These are phyloP conservation scores for Dasyornis broadbenti DNA, from an alignment of 2,113 vertebrate genomes.

Conservation along the genomic window DNA sequence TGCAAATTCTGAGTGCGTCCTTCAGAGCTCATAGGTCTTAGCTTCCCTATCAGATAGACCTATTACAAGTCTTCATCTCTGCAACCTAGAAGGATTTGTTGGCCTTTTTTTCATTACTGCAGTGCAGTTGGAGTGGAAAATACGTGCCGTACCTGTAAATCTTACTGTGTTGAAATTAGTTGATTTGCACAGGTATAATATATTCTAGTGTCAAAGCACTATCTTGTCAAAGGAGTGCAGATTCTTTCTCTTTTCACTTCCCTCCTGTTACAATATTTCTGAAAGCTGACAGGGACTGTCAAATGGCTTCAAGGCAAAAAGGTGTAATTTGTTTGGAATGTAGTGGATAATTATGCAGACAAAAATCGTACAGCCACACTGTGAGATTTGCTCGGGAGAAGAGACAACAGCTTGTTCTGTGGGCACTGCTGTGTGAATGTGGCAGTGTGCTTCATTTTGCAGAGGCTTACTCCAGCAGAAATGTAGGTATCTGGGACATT, in stretches of 20 bases:
- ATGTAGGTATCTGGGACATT: background rate
- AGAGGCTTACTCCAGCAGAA: background rate
- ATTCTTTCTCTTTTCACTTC: background rate
- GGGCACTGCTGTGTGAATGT: background rate
- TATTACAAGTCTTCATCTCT: background rate
- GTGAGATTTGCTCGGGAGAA: background rate
- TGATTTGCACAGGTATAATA: background rate
- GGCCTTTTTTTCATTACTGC: background rate
- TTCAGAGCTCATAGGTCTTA: background rate
- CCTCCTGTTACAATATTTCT: conserved; percentile 4
- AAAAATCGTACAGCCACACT: background rate
- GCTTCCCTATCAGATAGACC: background rate
- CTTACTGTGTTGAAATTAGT: background rate
- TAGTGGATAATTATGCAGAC: background rate
- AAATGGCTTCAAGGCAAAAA: background rate
- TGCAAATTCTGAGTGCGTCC: background rate
- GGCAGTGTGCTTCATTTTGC: background rate
- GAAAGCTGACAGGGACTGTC: conserved; percentile 5
- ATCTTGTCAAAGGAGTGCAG: background rate
- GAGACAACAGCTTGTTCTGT: background rate
- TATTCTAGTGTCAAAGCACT: background rate
- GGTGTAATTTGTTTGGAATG: background rate
- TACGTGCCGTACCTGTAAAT: background rate
- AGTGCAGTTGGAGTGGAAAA: background rate
- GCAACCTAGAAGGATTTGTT: background rate